Conservation (phyloP, 1,140 invertebrate species). For the Euborellia annulipes region DNA sequence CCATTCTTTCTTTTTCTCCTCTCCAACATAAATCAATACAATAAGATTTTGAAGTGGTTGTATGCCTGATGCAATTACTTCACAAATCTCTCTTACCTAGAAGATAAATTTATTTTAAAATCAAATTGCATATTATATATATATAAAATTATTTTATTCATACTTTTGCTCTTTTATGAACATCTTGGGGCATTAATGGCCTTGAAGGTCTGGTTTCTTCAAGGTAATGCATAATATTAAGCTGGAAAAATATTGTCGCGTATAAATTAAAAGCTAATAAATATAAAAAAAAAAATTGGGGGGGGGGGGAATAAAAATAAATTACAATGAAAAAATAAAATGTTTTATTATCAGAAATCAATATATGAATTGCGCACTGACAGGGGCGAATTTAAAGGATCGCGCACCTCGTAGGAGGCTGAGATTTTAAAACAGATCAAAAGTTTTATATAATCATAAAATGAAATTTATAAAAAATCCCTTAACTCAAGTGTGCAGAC, state of each 20-base stretch:
- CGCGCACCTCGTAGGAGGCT: too few species aligned
- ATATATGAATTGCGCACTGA: too few species aligned
- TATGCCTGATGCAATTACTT: conserved; percentile 81
- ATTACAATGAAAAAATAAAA: too few species aligned
- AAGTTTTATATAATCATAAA: too few species aligned
- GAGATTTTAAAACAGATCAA: too few species aligned
- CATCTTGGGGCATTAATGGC: conserved; percentile 71
- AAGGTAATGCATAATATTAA: conserved; percentile 89
- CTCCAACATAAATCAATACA: conserved; percentile 68
- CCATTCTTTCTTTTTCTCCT: conserved; percentile 81
- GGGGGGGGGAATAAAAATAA: too few species aligned
- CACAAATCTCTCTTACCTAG: conserved; percentile 50
- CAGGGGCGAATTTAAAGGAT: too few species aligned
- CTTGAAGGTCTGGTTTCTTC: conserved; percentile 79
- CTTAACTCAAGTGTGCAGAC: too few species aligned
- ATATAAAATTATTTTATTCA: conserved; percentile 15
- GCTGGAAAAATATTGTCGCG: conserved; percentile 28
- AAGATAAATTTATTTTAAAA: conserved; percentile 18
- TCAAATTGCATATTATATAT: conserved; percentile 3
- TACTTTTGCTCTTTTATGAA: conserved; percentile 70
- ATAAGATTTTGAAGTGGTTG: conserved; percentile 89
- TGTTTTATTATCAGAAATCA: too few species aligned
- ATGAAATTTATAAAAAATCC: too few species aligned
- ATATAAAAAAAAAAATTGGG: too few species aligned
- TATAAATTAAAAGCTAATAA: too few species aligned